These are phyloP conservation scores for Synchiropus splendidus DNA, from an alignment of 2,113 vertebrate genomes.

Conservation along the genomic window DNA sequence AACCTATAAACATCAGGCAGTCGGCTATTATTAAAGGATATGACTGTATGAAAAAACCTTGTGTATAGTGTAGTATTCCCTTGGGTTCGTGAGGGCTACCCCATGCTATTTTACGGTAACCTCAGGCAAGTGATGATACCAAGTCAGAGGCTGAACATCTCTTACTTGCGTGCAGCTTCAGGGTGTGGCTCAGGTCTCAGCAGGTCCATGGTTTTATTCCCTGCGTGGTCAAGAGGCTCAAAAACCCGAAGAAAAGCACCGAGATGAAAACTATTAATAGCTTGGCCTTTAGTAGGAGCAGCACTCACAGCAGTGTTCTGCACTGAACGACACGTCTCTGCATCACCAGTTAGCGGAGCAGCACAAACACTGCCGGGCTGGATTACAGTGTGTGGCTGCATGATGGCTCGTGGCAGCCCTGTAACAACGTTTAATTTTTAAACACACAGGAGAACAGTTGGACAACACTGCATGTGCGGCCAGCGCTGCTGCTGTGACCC, in stretches of 20 bases:
- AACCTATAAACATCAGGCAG: too few relatives aligned
- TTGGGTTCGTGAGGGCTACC: too few relatives aligned
- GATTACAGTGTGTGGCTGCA: neutral
- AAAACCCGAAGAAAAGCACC: conserved; percentile 13
- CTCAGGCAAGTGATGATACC: too few relatives aligned
- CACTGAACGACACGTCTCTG: conserved; percentile 4
- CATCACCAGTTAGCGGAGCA: neutral
- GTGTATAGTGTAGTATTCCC: too few relatives aligned
- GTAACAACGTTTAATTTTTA: conserved; percentile 1
- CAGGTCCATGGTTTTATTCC: conserved; percentile 10
- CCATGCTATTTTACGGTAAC: too few relatives aligned
- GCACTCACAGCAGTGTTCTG: conserved; percentile 2
- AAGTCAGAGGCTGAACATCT: too few relatives aligned
- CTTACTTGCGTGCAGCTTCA: conserved; percentile 19
- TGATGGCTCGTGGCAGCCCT: neutral
- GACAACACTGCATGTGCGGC: too few relatives aligned
- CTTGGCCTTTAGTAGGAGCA: conserved; percentile 33
- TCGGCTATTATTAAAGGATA: too few relatives aligned
- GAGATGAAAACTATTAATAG: conserved; percentile 31
- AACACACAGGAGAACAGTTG: neutral
- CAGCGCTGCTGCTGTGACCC: too few relatives aligned
- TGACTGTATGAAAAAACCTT: too few relatives aligned
- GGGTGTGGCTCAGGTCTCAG: conserved; percentile 6
- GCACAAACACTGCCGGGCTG: neutral
- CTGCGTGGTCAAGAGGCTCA: conserved; percentile 11